These are phyloP conservation scores for Bufotes viridis DNA, from an alignment of 2,797 vertebrate genomes.

Conservation along the genomic window DNA sequence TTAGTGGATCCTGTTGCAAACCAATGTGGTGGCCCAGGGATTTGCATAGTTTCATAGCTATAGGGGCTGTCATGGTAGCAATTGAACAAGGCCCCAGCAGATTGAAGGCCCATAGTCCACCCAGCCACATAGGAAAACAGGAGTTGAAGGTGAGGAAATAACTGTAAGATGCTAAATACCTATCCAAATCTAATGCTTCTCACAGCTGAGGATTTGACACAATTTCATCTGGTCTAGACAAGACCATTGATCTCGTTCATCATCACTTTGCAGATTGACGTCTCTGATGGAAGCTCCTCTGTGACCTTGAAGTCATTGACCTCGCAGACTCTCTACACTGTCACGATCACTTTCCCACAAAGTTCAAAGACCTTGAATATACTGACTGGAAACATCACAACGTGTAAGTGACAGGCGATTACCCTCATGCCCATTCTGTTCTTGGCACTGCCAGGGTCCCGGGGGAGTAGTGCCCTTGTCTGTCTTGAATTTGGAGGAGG, in stretches of 20 bases:
- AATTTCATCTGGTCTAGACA: neutral
- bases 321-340: constrained; percentile 86
- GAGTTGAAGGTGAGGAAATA: neutral
- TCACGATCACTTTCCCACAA: constrained; percentile 81
- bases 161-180: neutral
- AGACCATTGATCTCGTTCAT: neutral
- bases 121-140: neutral
- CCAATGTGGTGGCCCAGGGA: too few relatives aligned
- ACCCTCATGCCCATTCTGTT: neutral
- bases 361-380: constrained; percentile 81
- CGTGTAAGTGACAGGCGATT: constrained; percentile 77
- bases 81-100: neutral
- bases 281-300: constrained; percentile 77
- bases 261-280: constrained; percentile 77
- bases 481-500: neutral
- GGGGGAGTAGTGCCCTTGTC: neutral
- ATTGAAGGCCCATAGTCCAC: neutral
- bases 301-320: constrained; percentile 83
- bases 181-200: neutral
- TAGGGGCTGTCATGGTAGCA: neutral
- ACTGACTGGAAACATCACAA: constrained; percentile 83
- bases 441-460: constrained; percentile 9
- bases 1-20: too few relatives aligned
- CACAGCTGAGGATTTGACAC: neutral
- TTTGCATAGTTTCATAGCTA: too few relatives aligned